These are phyloP conservation scores for Euplagia quadripunctaria DNA, from an alignment of 2,888 invertebrate species.

Conservation along the genomic window DNA sequence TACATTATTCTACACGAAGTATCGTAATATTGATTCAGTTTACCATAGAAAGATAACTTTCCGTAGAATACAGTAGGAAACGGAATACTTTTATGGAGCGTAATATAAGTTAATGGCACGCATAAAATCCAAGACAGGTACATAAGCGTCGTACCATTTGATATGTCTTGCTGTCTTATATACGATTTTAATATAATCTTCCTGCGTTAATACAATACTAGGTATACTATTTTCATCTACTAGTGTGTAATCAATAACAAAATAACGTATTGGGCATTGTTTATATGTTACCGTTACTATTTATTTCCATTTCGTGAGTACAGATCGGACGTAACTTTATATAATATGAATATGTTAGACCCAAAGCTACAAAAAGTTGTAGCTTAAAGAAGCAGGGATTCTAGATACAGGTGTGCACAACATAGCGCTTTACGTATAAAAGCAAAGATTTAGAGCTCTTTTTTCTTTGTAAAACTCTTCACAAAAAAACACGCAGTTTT, in stretches of 20 bases:
- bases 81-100: conserved; percentile 75
- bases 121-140: conserved; percentile 72
- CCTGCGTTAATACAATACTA: conserved; percentile 26
- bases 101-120: conserved; percentile 77
- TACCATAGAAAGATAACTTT: conserved; percentile 59
- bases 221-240: conserved; percentile 25
- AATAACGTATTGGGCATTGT: not conserved
- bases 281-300: too few species aligned
- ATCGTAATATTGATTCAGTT: conserved; percentile 33
- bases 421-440: not conserved
- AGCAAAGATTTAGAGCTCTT: not conserved
- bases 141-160: conserved; percentile 54
- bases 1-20: not conserved
- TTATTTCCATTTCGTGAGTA: not conserved
- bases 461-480: not conserved
- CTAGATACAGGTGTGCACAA: too few species aligned
- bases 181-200: conserved; percentile 50
- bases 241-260: not conserved
- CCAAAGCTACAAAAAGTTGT: too few species aligned
- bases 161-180: conserved; percentile 44
- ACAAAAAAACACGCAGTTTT: conserved; percentile 3
- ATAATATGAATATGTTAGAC: not conserved
- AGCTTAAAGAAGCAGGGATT: too few species aligned
- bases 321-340: not conserved
- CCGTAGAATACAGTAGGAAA: conserved; percentile 63